These are phyloP conservation scores for Perodicticus potto DNA, from an alignment of 2,797 vertebrate species.

Conservation along the genomic window DNA sequence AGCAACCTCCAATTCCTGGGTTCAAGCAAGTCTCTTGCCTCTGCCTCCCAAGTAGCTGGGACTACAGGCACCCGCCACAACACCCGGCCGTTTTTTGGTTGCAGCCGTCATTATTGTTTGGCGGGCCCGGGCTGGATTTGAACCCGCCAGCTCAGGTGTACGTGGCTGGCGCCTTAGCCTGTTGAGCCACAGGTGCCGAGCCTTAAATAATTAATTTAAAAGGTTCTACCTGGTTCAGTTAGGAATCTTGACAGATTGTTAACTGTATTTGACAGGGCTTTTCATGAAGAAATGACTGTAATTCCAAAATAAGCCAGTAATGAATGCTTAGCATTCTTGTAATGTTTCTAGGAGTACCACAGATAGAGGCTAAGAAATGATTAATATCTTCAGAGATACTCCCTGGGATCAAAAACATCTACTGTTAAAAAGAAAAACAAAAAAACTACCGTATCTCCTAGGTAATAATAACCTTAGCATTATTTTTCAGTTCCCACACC, in stretches of 20 bases:
- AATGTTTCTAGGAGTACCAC: conserved; percentile 15
- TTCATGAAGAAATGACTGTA: conserved; percentile 54
- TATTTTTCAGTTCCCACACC: conserved; percentile 4
- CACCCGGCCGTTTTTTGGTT: too few species aligned
- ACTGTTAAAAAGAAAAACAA: not conserved
- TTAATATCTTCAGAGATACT: conserved; percentile 38
- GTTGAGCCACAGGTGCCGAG: too few species aligned
- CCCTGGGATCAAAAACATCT: conserved; percentile 27
- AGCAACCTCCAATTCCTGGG: too few species aligned
- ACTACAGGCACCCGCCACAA: too few species aligned
- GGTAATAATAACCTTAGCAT: conserved; percentile 52
- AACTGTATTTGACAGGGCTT: conserved; percentile 61
- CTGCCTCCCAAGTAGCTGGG: too few species aligned
- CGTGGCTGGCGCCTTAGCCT: too few species aligned
- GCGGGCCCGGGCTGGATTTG: too few species aligned
- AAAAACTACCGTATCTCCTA: not conserved
- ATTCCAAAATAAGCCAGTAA: conserved; percentile 69
- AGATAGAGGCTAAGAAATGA: conserved; percentile 53
- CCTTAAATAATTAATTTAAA: too few species aligned
- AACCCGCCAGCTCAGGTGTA: too few species aligned
- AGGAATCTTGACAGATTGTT: conserved; percentile 74
- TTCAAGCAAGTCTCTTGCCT: too few species aligned
- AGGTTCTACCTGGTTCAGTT: conserved; percentile 55
- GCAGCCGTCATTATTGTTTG: too few species aligned
- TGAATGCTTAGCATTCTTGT: conserved; percentile 38